Evolutionary conservation across 2,797 vertebrate species (phyloP).

Genomic region (Melopsittacus undulatus): DNA sequence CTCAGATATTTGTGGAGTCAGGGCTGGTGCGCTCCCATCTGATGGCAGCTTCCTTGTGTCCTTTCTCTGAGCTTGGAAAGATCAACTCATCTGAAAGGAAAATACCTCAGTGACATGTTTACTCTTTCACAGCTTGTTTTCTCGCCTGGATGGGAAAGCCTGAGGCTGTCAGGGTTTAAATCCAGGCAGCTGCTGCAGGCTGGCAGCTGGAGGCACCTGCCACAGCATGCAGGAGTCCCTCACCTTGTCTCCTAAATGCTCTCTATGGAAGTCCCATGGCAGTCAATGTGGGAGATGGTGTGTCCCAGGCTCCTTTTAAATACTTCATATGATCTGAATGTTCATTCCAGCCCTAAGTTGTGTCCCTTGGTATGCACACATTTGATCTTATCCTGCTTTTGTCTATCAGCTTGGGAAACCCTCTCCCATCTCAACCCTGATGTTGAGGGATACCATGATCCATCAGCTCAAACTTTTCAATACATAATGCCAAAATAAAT

Average conservation of each 20-base stretch:
- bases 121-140: constrained; percentile 51
- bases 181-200: not conserved
- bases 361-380: not conserved
- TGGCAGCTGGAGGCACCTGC: not conserved
- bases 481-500: not conserved
- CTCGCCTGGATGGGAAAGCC: constrained; percentile 16
- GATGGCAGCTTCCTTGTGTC: constrained; percentile 12
- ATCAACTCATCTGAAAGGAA: constrained; percentile 11
- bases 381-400: not conserved
- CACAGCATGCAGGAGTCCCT: not conserved
- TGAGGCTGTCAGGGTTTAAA: constrained; percentile 8
- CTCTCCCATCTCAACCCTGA: not conserved
- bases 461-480: not conserved
- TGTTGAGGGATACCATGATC: not conserved
- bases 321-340: not conserved
- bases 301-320: not conserved
- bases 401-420: not conserved
- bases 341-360: not conserved
- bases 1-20: constrained; percentile 26
- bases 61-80: not conserved
- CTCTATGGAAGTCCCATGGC: not conserved
- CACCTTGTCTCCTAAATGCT: not conserved
- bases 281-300: not conserved
- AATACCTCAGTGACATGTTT: constrained; percentile 55
- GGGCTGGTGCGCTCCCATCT: not conserved